phyloP scores from a whole-genome alignment of 2,113 vertebrate species.

The Furnarius figulus region DNA sequence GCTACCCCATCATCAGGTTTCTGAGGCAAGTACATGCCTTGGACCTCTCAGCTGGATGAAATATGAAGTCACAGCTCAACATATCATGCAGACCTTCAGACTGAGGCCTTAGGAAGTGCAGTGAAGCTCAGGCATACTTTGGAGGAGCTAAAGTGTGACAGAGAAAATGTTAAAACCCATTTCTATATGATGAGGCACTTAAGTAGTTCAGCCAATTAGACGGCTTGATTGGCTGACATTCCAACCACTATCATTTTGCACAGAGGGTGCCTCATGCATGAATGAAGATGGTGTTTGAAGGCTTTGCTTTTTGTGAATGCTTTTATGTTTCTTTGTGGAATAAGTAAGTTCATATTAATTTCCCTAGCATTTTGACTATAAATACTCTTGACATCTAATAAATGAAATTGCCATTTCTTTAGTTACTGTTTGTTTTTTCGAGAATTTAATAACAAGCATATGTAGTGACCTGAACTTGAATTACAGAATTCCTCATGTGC shows the following conservation, averaged over 20 bases:
- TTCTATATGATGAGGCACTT: neutral
- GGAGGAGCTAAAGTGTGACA: neutral
- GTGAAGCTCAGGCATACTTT: neutral
- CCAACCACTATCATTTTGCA: constrained; percentile 13
- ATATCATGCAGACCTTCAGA: neutral
- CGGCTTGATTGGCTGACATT: constrained; percentile 23
- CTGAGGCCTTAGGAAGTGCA: neutral
- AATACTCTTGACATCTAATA: constrained; percentile 50
- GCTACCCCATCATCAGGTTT: neutral
- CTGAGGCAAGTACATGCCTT: neutral
- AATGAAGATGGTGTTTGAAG: constrained; percentile 8
- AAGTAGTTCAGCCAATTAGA: constrained; percentile 38
- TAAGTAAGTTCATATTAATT: constrained; percentile 51
- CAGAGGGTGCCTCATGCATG: constrained; percentile 33
- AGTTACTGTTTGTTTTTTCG: constrained; percentile 55
- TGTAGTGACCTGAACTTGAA: constrained; percentile 26
- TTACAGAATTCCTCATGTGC: constrained; percentile 58
- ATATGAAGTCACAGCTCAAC: neutral
- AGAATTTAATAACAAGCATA: constrained; percentile 24
- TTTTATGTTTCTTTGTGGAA: constrained; percentile 1
- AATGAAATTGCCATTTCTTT: constrained; percentile 65
- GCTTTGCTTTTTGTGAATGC: neutral
- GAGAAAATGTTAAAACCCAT: constrained; percentile 24
- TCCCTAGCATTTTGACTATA: constrained; percentile 36
- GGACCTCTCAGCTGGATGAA: neutral